Base-by-base conservation (phyloP, 2,888 invertebrate species). In the Scaptomyza tumidula region DNA sequence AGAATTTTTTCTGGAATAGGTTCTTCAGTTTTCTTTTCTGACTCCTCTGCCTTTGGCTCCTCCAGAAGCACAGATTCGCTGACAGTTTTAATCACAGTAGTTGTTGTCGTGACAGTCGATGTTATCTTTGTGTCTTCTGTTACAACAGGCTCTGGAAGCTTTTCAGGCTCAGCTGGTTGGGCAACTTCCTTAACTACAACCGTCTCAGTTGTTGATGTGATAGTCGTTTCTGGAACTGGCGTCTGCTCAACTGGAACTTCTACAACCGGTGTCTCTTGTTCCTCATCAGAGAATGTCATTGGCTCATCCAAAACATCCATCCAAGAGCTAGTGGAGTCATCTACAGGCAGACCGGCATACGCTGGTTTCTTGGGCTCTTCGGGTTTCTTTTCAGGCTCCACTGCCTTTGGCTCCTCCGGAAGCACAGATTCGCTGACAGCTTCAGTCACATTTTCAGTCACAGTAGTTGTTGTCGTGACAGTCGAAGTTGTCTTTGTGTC, bases 81-180 rank as follows among this genome's bases (percentile, higher is more conserved):
- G 0, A 19, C 19, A 19, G 19, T 19, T 19, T 19, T 2, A 19
- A 19, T 19, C 19, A 19, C 19, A 19, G 19, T 19, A 2, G 19
- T 19, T 19, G 56, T 72, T 9, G 45, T 29, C n/a, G 6, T n/a
- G 37, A 37, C 6, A n/a, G 37, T 37, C 37, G n/a, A n/a, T 6
- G 37, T 37, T n/a, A 5, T n/a, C 6, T 37, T 1, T n/a, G 37
- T 6, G 7, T 48, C 35, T 7, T 55, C 45, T 11, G 54, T 31
- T 24, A 53, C 10, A 1, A 43, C 2, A 45, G 43, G 10, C 27
- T 19, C 24, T 1, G 37, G n/a, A 19, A 24, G 27, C 16, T 61
- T 48, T 35, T 27, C 14, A 4, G 27, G 52, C 27, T 53, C 53
- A 19, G 19, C 1, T 43, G 43, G 19, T 11, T 43, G 43, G 0